Evolutionary conservation across 2,797 vertebrate species (phyloP).

Genomic region (Rousettus madagascariensis): DNA sequence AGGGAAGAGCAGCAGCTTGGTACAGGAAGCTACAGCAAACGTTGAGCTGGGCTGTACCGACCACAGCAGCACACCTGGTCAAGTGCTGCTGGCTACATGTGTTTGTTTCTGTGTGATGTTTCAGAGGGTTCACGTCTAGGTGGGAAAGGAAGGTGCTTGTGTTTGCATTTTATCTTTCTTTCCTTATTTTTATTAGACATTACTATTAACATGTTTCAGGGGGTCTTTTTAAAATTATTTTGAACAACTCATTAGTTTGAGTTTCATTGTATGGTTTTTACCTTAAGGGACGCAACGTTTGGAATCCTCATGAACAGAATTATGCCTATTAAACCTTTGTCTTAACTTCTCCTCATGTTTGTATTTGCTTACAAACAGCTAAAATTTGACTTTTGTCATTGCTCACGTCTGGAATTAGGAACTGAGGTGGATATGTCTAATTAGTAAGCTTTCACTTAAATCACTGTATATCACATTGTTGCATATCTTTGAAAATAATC

Average conservation of each 20-base stretch:
- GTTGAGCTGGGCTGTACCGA: not conserved
- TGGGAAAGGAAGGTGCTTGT: conserved; percentile 60
- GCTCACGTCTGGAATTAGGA: conserved; percentile 34
- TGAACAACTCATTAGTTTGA: not conserved
- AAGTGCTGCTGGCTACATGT: not conserved
- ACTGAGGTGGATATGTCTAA: not conserved
- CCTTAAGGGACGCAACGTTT: conserved; percentile 12
- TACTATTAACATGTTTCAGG: not conserved
- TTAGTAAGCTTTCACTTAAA: not conserved
- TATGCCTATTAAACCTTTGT: not conserved
- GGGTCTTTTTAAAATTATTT: not conserved
- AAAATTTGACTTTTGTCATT: not conserved
- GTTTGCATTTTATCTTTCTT: not conserved
- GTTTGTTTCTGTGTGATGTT: conserved; percentile 52
- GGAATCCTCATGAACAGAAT: not conserved
- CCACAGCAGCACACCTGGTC: conserved; percentile 73
- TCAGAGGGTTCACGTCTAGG: not conserved
- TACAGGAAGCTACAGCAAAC: conserved; percentile 61
- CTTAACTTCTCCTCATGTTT: not conserved
- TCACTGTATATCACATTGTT: not conserved
- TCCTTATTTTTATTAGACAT: not conserved
- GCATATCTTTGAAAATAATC: not conserved
- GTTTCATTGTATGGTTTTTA: not conserved
- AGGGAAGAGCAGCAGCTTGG: not conserved
- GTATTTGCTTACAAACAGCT: not conserved